Evolutionary conservation across 2,888 invertebrate genomes (phyloP), one percentile per base, ranked within the genome.

Genomic region (Parthenolecanium corni): DNA sequence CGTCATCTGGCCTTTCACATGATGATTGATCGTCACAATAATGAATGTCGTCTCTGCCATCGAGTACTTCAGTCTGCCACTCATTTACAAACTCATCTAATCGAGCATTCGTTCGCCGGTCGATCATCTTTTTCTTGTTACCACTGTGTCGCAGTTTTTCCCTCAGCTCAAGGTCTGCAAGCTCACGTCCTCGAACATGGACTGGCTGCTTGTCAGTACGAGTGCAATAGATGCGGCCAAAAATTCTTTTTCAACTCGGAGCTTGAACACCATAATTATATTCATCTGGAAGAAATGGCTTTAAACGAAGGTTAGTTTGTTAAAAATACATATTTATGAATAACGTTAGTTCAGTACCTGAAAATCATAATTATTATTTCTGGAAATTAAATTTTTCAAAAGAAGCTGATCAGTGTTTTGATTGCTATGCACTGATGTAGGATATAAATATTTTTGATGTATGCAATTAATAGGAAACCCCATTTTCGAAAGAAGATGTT

Each of bases 241-340:
- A 87, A 86, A 69, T 95, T 90, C 76, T 93, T 89, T 76, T 94
- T 94, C 77, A 82, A 89, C 36, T 86, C 91, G 0, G 93, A 95
- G 72, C 75, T 94, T 3, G 90, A 93, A 69, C 92, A 94, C 72
- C 95, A 95, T 72, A 71, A 73, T 64, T 71, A 71, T 42, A 68
- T 69, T 24, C 74, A 73, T 67, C 68, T 65, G 1, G 65, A 67
- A 9, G 66, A 65, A 42, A 24, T 66, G 11, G 47, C 52, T 36
- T 18, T 63, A 14, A 53, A 36, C 23, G 53, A 44, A 38, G 63
- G 49, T 46, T 23, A 31, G 12, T 38, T 11, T n/a, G n/a, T n/a
- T n/a, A n/a, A n/a, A n/a, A n/a, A n/a, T n/a, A n/a, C n/a, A n/a
- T n/a, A n/a, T n/a, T n/a, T n/a, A n/a, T n/a, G n/a, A n/a, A n/a